Conservation (phyloP, 2,113 vertebrate genomes). For the Prunella himalayana region DNA sequence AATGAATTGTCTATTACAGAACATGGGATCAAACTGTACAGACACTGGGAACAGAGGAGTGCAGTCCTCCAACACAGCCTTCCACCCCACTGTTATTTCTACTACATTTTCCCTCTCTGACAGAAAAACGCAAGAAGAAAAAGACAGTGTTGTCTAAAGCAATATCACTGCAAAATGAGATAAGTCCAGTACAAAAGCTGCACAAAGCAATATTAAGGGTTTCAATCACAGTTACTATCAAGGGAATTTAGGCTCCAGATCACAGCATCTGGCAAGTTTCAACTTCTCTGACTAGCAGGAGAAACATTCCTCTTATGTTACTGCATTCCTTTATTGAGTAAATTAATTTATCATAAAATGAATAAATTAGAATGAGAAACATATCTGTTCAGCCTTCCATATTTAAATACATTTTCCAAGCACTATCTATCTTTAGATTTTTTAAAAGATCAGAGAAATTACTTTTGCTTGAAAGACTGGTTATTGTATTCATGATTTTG, state of each 20-base stretch:
- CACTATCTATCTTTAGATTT: not conserved
- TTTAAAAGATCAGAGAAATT: not conserved
- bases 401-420: slow-evolving; percentile 24
- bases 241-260: slow-evolving; percentile 83
- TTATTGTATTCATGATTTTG: slow-evolving; percentile 9
- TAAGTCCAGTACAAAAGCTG: slow-evolving; percentile 65
- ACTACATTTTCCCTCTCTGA: slow-evolving; percentile 37
- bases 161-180: slow-evolving; percentile 59
- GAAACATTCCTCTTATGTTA: slow-evolving; percentile 85
- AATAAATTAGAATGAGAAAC: slow-evolving; percentile 61
- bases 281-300: slow-evolving; percentile 72
- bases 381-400: slow-evolving; percentile 31
- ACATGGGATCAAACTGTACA: not conserved
- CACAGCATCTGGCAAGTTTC: slow-evolving; percentile 93
- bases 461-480: not conserved
- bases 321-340: slow-evolving; percentile 73
- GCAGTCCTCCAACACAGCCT: not conserved
- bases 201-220: slow-evolving; percentile 74
- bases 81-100: slow-evolving; percentile 21
- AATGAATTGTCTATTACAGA: slow-evolving; percentile 53
- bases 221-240: slow-evolving; percentile 79
- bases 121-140: slow-evolving; percentile 43
- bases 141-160: slow-evolving; percentile 52
- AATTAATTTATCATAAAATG: slow-evolving; percentile 54
- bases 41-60: slow-evolving; percentile 32